Percentiles rank a stretch among this genome's conserved stretches.
Conservation (phyloP, 2,797 vertebrate genomes). For the Pelodytes ibericus region DNA sequence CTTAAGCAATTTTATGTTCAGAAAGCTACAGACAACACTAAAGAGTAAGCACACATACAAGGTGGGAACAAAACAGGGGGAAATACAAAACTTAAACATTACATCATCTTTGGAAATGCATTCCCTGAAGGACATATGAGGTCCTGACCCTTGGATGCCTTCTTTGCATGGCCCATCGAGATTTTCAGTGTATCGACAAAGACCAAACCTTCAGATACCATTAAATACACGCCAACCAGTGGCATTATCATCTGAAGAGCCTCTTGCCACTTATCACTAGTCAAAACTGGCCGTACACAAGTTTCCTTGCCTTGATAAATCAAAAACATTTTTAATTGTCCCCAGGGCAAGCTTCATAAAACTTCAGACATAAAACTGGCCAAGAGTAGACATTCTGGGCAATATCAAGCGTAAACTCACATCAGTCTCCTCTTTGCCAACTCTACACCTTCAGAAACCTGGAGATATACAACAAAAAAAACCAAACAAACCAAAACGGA, state of each 20-base stretch:
- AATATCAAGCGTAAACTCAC: background rate
- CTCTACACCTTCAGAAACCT: background rate
- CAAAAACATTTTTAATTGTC: background rate
- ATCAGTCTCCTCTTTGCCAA: background rate
- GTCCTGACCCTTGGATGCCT: slow-evolving; percentile 13
- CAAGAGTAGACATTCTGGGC: slow-evolving; percentile 2
- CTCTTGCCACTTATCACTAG: background rate
- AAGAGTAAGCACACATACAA: background rate
- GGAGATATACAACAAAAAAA: background rate
- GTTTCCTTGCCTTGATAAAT: background rate
- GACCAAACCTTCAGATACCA: slow-evolving; percentile 25
- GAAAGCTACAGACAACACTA: slow-evolving; percentile 40
- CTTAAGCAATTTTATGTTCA: slow-evolving; percentile 43
- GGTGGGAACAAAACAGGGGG: background rate
- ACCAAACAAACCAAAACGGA: slow-evolving; percentile 15
- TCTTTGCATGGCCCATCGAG: slow-evolving; percentile 20
- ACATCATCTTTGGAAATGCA: slow-evolving; percentile 53
- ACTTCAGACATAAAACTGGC: slow-evolving; percentile 14
- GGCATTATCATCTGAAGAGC: slow-evolving; percentile 19
- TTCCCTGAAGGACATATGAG: slow-evolving; percentile 52
- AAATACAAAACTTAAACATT: slow-evolving; percentile 22
- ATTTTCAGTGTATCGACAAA: slow-evolving; percentile 49
- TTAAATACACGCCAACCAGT: slow-evolving; percentile 12
- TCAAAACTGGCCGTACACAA: slow-evolving; percentile 27
- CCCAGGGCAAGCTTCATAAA: background rate